Evolutionary conservation across 2,888 invertebrate genomes (phyloP).

Genomic region (Spodoptera picta): DNA sequence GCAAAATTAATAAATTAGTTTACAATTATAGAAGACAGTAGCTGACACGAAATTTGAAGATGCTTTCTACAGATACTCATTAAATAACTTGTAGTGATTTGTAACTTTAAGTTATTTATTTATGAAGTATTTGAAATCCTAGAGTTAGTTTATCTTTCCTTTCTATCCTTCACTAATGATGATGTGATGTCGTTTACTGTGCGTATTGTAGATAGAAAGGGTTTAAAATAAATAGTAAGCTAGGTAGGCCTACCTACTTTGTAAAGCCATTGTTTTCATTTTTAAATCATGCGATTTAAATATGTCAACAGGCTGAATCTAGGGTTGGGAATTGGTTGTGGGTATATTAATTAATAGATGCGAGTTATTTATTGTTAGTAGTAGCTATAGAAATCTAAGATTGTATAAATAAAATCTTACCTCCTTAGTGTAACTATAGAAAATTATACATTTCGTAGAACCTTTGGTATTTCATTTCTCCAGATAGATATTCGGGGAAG

Average conservation of each 20-base stretch:
- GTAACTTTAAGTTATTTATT: slow-evolving; percentile 21
- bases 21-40: slow-evolving; percentile 84
- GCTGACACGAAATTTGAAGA: slow-evolving; percentile 34
- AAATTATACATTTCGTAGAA: slow-evolving; percentile 35
- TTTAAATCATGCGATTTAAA: not conserved
- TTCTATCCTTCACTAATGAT: not conserved
- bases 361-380: slow-evolving; percentile 25
- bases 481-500: slow-evolving; percentile 53
- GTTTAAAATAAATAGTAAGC: not conserved
- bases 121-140: not conserved
- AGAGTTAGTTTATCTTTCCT: not conserved
- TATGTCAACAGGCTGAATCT: slow-evolving; percentile 8
- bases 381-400: slow-evolving; percentile 8
- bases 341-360: slow-evolving; percentile 46
- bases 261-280: slow-evolving; percentile 7
- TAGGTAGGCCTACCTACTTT: slow-evolving; percentile 2
- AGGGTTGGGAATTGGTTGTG: slow-evolving; percentile 59
- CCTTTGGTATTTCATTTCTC: slow-evolving; percentile 45
- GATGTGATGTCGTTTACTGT: not conserved
- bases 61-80: slow-evolving; percentile 74
- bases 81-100: slow-evolving; percentile 24
- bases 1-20: slow-evolving; percentile 85
- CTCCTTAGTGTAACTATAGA: slow-evolving; percentile 3
- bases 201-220: not conserved
- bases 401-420: slow-evolving; percentile 18